phyloP scores from a whole-genome alignment of 1,140 invertebrate genomes.

The Aphelinus atriplicis region DNA sequence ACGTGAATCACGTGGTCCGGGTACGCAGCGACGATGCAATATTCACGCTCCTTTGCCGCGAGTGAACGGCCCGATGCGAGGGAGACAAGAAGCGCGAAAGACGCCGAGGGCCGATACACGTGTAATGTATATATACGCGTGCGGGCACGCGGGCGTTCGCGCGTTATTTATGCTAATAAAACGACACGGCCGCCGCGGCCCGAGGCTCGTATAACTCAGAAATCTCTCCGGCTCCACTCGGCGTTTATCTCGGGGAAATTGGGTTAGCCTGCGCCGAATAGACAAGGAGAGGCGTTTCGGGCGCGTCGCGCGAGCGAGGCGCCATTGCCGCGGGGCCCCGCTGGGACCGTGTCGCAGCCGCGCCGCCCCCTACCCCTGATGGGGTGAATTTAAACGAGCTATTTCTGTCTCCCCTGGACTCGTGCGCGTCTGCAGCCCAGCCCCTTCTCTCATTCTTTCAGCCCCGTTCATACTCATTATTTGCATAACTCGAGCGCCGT shows the following conservation, averaged over 20 bases:
- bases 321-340: conserved; percentile 22
- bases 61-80: neutral
- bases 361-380: conserved; percentile 34
- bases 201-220: conserved; percentile 50
- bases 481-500: conserved; percentile 37
- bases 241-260: conserved; percentile 61
- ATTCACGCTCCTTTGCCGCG: neutral
- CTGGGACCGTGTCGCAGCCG: conserved; percentile 46
- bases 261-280: conserved; percentile 53
- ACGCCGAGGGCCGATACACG: neutral
- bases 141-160: neutral
- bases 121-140: neutral
- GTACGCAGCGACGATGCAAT: too few relatives aligned
- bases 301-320: neutral
- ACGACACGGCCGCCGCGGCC: conserved; percentile 8
- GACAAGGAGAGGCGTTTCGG: conserved; percentile 2
- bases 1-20: too few relatives aligned
- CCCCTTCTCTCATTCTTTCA: conserved; percentile 27
- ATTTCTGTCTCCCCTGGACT: conserved; percentile 31
- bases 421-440: conserved; percentile 22
- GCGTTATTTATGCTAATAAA: conserved; percentile 35
- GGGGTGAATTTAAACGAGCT: conserved; percentile 59
- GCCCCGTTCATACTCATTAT: conserved; percentile 33
- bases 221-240: conserved; percentile 56
- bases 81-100: neutral